Evolutionary conservation across 2,888 invertebrate species (phyloP), one percentile per base, ranked within the genome.

Genomic region (Ptychoptera albimana): DNA sequence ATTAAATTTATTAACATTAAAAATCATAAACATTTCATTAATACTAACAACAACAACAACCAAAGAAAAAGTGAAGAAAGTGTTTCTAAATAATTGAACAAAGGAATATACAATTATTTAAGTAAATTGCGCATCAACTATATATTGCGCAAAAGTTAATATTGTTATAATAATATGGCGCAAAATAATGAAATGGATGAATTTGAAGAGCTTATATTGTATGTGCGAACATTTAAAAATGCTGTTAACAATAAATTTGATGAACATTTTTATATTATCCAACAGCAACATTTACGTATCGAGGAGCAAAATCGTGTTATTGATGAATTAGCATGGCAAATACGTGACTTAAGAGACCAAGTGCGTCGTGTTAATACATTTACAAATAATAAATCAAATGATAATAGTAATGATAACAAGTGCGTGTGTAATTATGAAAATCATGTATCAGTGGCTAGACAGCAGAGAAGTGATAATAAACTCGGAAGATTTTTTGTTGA

Each of bases 251-350:
- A 37, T 11, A 45, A 45, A 39, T 40, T 44, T 9, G 39, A 44
- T 23, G 46, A 43, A 13, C 38, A 39, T 16, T 30, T 42, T 8
- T 43, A 36, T 39, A 36, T 46, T 9, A 42, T 46, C 8, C 31
- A 46, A 36, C 45, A 45, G 14, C 47, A 45, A 15, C 36, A 36
- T 37, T 32, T 39, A 39, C 32, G 41, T 11, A 43, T 45, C 12
- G 45, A 47, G 6, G 38, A 39, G n/a, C 45, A 43, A 37, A 37
- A 42, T 36, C 35, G 37, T 10, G 34, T 39, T 10, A 47, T 47
- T 30, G 45, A 47, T 36, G 45, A 47, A 34, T 35, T 47, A 31
- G 39, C 44, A 29, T 47, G 45, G 45, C 47, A 45, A 40, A 42
- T 47, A 39, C 43, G 47, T 13, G 47, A 45, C 40, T 34, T 47